Evolutionary conservation across 2,797 vertebrate genomes (phyloP), one percentile per base, ranked within the genome.

Genomic region (Xenopus petersii): DNA sequence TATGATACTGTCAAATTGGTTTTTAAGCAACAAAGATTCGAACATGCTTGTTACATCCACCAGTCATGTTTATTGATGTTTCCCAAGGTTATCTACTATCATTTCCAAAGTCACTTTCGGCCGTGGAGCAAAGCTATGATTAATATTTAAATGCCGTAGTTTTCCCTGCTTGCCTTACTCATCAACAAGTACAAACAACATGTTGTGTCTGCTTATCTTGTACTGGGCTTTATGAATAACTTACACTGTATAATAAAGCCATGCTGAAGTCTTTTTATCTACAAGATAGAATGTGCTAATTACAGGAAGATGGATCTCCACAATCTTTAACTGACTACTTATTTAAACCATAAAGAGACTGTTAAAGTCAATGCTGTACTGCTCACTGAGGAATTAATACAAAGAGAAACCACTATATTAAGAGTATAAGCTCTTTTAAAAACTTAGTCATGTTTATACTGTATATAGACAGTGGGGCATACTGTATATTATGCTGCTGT

Each of bases 201-300:
- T 55, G 33, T 49, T 30, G 33, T n/a, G 33, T 77, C 16, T 63
- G 26, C 69, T 71, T 72, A 72, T 63, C 36, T 49, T 55, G 36
- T 74, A 13, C 48, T 30, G 30, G 47, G 56, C 49, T 12, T 15
- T 65, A 17, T 75, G 62, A 21, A 75, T 55, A 56, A 69, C 60
- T 63, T 63, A 46, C 48, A 10, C 13, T 16, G 26, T 16, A 30
- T 62, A 58, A 75, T 70, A 75, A 33, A 68, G 17, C 54, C 30
- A 64, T 46, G 7, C 51, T 24, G 59, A 48, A 47, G 74, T 47
- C 51, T 70, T 75, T 46, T 10, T 48, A 70, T 64, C 33, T 55
- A 49, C 8, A 47, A 71, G 62, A 65, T 21, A 68, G 30, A 68
- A 63, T 47, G 59, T 58, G 30, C 75, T 77, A 77, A 72, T 73